Percentiles rank a stretch among this genome's conserved stretches.
These are phyloP conservation scores for Eulithis testata DNA, from an alignment of 2,888 invertebrate genomes.

Conservation along the genomic window DNA sequence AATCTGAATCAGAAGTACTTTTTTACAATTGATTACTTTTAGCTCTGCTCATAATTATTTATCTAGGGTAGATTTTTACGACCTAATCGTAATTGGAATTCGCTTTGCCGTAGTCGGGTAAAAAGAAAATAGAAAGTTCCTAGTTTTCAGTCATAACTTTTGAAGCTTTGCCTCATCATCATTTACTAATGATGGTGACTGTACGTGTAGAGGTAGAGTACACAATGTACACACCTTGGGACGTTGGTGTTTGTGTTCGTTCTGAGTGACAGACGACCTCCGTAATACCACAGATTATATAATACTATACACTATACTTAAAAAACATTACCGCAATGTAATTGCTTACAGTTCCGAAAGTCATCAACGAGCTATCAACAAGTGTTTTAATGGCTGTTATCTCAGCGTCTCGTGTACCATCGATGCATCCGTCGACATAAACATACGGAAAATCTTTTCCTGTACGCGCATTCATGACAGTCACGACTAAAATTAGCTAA, in stretches of 20 bases:
- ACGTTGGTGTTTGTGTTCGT: conserved; percentile 22
- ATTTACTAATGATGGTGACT: too few relatives aligned
- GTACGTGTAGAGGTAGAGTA: background rate
- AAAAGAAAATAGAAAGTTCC: too few relatives aligned
- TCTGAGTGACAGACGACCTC: conserved; percentile 50
- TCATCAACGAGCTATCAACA: conserved; percentile 68
- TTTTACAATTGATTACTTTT: too few relatives aligned
- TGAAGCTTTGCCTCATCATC: too few relatives aligned
- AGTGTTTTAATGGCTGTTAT: conserved; percentile 69
- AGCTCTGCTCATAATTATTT: too few relatives aligned
- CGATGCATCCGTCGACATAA: conserved; percentile 65
- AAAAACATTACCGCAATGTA: conserved; percentile 56
- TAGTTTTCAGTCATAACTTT: too few relatives aligned
- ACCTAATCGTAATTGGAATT: too few relatives aligned
- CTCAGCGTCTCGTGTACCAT: conserved; percentile 64
- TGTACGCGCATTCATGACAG: conserved; percentile 46
- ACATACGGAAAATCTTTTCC: conserved; percentile 59
- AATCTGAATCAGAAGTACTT: too few relatives aligned
- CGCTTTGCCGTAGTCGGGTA: too few relatives aligned
- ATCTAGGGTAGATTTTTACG: too few relatives aligned
- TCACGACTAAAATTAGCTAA: conserved; percentile 58
- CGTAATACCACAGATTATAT: too few relatives aligned
- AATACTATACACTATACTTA: too few relatives aligned
- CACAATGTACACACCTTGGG: background rate
- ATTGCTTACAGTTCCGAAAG: conserved; percentile 66